Evolutionary conservation across 2,113 vertebrate genomes (phyloP).

Genomic region (Cochlearius cochlearius): DNA sequence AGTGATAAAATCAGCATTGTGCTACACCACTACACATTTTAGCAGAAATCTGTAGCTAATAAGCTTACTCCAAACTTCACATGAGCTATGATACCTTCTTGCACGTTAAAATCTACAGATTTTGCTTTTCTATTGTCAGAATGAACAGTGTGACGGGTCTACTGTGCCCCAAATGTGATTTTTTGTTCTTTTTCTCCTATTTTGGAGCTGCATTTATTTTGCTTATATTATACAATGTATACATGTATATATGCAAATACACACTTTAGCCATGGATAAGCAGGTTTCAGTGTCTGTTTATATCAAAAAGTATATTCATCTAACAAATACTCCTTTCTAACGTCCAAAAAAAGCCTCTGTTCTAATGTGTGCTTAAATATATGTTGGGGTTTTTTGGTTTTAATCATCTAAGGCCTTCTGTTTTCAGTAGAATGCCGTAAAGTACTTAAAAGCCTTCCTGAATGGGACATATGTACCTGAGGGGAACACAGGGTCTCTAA

Average conservation of each 20-base stretch:
- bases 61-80: neutral
- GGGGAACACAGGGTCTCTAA: neutral
- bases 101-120: neutral
- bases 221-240: neutral
- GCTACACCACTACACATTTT: neutral
- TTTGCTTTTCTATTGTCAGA: neutral
- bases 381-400: neutral
- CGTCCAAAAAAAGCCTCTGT: neutral
- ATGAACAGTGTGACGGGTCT: neutral
- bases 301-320: neutral
- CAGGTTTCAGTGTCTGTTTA: neutral
- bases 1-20: neutral
- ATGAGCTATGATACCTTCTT: neutral
- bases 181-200: neutral
- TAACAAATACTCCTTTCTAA: neutral
- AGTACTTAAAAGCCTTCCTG: neutral
- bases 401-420: neutral
- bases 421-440: neutral
- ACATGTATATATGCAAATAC: neutral
- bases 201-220: neutral
- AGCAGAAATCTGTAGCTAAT: neutral
- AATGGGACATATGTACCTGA: neutral
- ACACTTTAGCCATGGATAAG: neutral
- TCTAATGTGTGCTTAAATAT: neutral
- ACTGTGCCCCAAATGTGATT: neutral